Percentiles rank a stretch among this genome's conserved stretches.
Conservation (phyloP, 2,888 invertebrate genomes). For the Entomobrya multifasciata region DNA sequence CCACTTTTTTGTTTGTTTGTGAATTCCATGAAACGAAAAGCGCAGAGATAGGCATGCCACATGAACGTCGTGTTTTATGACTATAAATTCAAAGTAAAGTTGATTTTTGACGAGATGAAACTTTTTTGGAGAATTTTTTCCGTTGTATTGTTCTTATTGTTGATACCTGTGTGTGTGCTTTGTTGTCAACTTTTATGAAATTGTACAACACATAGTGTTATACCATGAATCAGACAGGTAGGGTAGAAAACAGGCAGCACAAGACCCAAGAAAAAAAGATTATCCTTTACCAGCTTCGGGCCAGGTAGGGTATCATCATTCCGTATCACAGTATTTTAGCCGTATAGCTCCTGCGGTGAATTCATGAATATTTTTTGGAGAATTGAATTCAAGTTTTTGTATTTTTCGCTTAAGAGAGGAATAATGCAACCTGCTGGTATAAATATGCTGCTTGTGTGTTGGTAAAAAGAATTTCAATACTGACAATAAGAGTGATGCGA, state of each 20-base stretch:
- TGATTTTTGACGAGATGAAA: constrained; percentile 16
- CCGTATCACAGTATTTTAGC: constrained; percentile 11
- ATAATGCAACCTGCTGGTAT: constrained; percentile 63
- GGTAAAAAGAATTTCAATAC: background rate
- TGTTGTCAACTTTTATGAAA: constrained; percentile 59
- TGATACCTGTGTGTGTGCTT: constrained; percentile 41
- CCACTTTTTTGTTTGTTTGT: constrained; percentile 4
- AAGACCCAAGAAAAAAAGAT: constrained; percentile 12
- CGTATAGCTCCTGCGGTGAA: constrained; percentile 62
- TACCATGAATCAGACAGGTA: background rate
- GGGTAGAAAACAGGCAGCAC: constrained; percentile 33
- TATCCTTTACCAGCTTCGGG: constrained; percentile 54
- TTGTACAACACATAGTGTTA: background rate
- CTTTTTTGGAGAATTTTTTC: constrained; percentile 2
- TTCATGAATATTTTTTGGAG: constrained; percentile 66
- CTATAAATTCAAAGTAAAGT: constrained; percentile 49
- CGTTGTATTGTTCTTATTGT: background rate
- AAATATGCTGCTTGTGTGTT: constrained; percentile 48
- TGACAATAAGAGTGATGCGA: background rate
- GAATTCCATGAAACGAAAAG: constrained; percentile 27
- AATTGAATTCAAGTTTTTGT: constrained; percentile 63
- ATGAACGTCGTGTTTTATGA: constrained; percentile 26
- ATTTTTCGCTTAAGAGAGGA: constrained; percentile 16
- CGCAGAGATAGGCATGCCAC: constrained; percentile 21
- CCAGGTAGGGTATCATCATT: constrained; percentile 24